These are phyloP conservation scores for Lepilemur ruficaudatus DNA, from an alignment of 2,797 vertebrate species.

Conservation along the genomic window DNA sequence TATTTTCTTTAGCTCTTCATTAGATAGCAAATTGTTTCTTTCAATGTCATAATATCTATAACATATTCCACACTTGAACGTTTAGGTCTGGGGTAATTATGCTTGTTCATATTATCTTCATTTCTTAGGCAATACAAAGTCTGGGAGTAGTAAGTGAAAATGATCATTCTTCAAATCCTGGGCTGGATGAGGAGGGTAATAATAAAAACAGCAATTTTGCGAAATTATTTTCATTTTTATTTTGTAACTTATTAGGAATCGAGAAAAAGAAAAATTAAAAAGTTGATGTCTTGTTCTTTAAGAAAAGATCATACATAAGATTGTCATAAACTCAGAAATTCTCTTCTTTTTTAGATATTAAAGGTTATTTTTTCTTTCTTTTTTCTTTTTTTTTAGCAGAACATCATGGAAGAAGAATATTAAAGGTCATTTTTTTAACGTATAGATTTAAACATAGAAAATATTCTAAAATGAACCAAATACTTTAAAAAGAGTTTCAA, in stretches of 20 bases:
- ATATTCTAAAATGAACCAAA: not conserved
- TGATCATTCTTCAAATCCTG: not conserved
- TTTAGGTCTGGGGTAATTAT: conserved; percentile 55
- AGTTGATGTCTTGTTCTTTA: not conserved
- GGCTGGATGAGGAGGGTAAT: not conserved
- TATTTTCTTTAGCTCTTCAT: conserved; percentile 76
- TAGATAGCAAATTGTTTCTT: conserved; percentile 70
- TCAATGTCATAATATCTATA: conserved; percentile 62
- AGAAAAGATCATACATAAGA: not conserved
- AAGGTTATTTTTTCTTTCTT: not conserved
- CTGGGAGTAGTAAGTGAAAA: not conserved
- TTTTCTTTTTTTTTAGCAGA: not conserved
- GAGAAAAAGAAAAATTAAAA: conserved; percentile 28
- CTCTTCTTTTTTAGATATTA: not conserved
- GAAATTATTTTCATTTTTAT: not conserved
- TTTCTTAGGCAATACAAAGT: not conserved
- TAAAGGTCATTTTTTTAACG: not conserved
- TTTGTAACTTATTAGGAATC: not conserved
- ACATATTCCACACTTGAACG: conserved; percentile 68
- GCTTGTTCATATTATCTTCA: conserved; percentile 64
- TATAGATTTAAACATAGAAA: not conserved
- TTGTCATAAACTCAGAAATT: not conserved
- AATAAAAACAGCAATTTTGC: not conserved
- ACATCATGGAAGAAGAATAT: not conserved
- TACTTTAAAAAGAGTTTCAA: not conserved